Conservation (phyloP, 2,797 vertebrate genomes). For the Mormyrops attenuatus region DNA sequence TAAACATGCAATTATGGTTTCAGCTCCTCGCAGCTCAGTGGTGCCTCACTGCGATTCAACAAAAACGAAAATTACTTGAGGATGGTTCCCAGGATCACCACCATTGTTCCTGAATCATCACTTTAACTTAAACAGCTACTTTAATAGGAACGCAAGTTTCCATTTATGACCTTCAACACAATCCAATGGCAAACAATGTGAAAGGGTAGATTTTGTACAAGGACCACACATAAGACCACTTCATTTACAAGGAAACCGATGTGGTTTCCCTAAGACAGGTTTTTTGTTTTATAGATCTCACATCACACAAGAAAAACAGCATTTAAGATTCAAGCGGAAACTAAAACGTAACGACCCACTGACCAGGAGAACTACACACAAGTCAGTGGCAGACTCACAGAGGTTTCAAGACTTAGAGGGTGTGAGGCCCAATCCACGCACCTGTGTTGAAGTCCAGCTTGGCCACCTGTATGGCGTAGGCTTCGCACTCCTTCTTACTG, state of each 20-base stretch:
- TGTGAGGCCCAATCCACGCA: constrained; percentile 34
- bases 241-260: not conserved
- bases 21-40: not conserved
- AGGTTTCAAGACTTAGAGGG: not conserved
- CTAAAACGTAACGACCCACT: not conserved
- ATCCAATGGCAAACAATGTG: not conserved
- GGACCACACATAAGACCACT: not conserved
- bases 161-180: not conserved
- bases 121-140: not conserved
- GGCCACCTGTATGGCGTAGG: constrained; percentile 92
- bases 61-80: not conserved
- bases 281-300: not conserved
- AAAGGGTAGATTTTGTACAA: not conserved
- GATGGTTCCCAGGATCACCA: not conserved
- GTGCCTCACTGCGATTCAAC: not conserved
- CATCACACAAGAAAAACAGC: not conserved
- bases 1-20: constrained; percentile 17
- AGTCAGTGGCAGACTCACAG: not conserved
- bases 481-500: constrained; percentile 96
- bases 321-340: not conserved
- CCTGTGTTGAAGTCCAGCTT: constrained; percentile 96
- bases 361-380: not conserved
- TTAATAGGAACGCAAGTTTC: constrained; percentile 1
- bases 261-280: not conserved
- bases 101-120: not conserved